phyloP scores from a whole-genome alignment of 2,888 invertebrate genomes.

The Lycaena phlaeas region DNA sequence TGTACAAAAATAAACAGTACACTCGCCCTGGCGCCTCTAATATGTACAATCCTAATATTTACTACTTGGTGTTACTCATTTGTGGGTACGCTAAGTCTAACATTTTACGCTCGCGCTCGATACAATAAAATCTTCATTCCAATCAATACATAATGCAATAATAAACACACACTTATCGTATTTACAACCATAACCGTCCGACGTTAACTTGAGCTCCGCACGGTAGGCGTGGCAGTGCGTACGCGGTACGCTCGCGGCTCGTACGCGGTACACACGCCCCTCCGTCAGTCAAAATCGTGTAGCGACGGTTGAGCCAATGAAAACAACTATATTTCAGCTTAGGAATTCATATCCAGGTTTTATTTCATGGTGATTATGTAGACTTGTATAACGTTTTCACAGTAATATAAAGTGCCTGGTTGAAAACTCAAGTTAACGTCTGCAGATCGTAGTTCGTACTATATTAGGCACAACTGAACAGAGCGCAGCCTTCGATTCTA shows the following conservation, averaged over 20 bases:
- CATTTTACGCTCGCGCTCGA: constrained; percentile 19
- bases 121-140: background rate
- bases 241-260: too few relatives aligned
- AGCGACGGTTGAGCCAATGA: too few relatives aligned
- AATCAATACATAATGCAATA: constrained; percentile 27
- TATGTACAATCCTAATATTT: constrained; percentile 30
- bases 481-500: constrained; percentile 41
- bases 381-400: too few relatives aligned
- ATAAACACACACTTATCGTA: constrained; percentile 6
- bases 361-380: too few relatives aligned
- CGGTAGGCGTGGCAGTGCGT: background rate
- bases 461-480: constrained; percentile 64
- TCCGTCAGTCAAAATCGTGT: too few relatives aligned
- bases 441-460: constrained; percentile 31
- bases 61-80: constrained; percentile 59
- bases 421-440: constrained; percentile 25
- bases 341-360: too few relatives aligned
- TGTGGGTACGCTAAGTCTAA: constrained; percentile 39
- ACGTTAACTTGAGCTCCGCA: background rate
- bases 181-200: background rate
- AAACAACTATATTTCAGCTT: too few relatives aligned
- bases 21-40: constrained; percentile 16
- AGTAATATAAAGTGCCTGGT: too few relatives aligned
- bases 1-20: constrained; percentile 44
- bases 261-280: too few relatives aligned